Conservation (phyloP, 2,113 vertebrate genomes). For the Gavia stellata region DNA sequence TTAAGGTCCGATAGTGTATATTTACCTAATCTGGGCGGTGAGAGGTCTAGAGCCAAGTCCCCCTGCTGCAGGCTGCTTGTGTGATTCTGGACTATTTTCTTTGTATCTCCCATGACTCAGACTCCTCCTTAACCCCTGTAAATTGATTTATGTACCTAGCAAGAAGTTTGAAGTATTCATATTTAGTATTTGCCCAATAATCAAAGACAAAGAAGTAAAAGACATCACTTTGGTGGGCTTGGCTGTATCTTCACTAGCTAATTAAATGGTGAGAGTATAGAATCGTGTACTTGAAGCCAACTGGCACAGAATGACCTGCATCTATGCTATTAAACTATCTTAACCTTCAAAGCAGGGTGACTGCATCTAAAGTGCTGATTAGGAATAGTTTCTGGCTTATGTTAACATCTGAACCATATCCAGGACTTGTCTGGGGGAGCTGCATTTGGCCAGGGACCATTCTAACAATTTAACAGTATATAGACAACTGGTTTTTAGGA, state of each 20-base stretch:
- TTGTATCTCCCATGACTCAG: not conserved
- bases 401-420: not conserved
- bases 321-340: constrained; percentile 3
- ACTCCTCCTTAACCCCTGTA: not conserved
- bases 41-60: not conserved
- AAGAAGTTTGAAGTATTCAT: not conserved
- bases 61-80: not conserved
- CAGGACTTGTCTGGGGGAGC: not conserved
- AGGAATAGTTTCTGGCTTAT: not conserved
- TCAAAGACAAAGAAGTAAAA: not conserved
- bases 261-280: constrained; percentile 14
- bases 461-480: not conserved
- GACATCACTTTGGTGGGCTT: not conserved
- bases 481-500: not conserved
- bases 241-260: not conserved
- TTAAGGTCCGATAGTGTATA: not conserved
- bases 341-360: constrained; percentile 18
- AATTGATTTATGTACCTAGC: not conserved
- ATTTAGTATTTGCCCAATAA: not conserved
- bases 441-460: not conserved
- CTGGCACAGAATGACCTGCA: constrained; percentile 1
- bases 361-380: not conserved
- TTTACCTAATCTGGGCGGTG: not conserved
- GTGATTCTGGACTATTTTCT: not conserved
- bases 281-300: not conserved